These are phyloP conservation scores for Lagopus muta DNA, from an alignment of 2,113 vertebrate genomes.

Conservation along the genomic window DNA sequence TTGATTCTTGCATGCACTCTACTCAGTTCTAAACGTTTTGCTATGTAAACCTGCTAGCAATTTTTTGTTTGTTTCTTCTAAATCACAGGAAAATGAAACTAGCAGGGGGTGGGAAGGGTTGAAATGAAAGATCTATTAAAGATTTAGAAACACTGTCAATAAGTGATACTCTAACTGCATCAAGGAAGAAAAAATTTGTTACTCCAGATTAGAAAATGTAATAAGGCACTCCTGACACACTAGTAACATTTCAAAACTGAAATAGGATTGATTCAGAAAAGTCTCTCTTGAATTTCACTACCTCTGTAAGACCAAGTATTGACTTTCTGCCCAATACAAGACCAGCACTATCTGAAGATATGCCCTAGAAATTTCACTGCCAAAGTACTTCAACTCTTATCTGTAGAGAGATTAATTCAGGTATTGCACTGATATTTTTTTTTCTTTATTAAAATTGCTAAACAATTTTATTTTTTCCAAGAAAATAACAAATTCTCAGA, in stretches of 20 bases:
- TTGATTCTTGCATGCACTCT: neutral
- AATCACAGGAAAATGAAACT: neutral
- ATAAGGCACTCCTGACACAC: neutral
- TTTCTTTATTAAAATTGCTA: neutral
- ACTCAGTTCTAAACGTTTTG: neutral
- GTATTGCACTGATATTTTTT: neutral
- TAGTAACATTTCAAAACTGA: neutral
- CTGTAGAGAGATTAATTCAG: neutral
- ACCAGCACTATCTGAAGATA: neutral
- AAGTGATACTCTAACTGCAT: neutral
- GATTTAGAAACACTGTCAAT: neutral
- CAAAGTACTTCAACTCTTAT: neutral
- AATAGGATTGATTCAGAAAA: neutral
- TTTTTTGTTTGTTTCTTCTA: fast-evolving
- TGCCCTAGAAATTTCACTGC: slow-evolving; percentile 52
- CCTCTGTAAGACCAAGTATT: neutral
- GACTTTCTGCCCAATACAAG: neutral
- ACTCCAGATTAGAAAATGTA: neutral
- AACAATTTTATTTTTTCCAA: neutral
- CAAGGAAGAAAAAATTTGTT: neutral
- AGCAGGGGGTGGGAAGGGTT: neutral
- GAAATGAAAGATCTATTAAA: neutral
- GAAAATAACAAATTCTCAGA: neutral
- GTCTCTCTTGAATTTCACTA: neutral
- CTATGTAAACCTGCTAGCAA: neutral